A percentile compares a stretch with the other conserved stretches of the same genome.
Evolutionary conservation across 2,113 vertebrate species (phyloP).

Genomic region (Rhagologus leucostigma): DNA sequence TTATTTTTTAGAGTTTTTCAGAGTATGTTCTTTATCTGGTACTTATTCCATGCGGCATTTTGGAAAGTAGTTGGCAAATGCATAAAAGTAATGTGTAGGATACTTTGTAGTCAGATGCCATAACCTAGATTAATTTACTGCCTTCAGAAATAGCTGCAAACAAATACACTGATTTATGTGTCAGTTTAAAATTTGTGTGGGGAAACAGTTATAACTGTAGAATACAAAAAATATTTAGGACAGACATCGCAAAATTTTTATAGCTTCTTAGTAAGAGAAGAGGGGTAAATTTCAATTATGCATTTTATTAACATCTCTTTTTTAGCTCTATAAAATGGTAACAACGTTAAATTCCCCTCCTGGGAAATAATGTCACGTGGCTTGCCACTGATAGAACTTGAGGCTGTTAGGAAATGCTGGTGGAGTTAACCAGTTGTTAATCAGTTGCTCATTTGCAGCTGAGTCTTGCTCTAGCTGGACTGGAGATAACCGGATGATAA

Average conservation of each 20-base stretch:
- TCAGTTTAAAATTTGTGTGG: not conserved
- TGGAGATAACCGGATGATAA: not conserved
- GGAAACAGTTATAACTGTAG: not conserved
- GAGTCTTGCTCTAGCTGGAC: not conserved
- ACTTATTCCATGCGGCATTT: not conserved
- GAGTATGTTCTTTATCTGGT: not conserved
- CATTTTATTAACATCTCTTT: not conserved
- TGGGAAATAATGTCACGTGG: conserved; percentile 23
- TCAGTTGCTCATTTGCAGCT: not conserved
- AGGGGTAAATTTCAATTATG: not conserved
- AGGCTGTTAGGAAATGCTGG: not conserved
- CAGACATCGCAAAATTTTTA: not conserved
- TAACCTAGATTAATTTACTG: not conserved
- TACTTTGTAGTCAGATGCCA: not conserved
- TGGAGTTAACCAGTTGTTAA: conserved; percentile 26
- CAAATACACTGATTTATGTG: not conserved
- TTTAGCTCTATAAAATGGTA: conserved; percentile 7
- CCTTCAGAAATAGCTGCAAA: not conserved
- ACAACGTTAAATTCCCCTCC: not conserved
- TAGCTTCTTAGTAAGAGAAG: not conserved
- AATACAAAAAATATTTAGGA: not conserved
- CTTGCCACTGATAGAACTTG: not conserved
- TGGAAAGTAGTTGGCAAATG: conserved; percentile 12
- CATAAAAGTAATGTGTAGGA: not conserved
- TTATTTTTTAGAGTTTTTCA: not conserved